These are phyloP conservation scores for Acanthurus tractus DNA, from an alignment of 2,797 vertebrate genomes.

Conservation along the genomic window DNA sequence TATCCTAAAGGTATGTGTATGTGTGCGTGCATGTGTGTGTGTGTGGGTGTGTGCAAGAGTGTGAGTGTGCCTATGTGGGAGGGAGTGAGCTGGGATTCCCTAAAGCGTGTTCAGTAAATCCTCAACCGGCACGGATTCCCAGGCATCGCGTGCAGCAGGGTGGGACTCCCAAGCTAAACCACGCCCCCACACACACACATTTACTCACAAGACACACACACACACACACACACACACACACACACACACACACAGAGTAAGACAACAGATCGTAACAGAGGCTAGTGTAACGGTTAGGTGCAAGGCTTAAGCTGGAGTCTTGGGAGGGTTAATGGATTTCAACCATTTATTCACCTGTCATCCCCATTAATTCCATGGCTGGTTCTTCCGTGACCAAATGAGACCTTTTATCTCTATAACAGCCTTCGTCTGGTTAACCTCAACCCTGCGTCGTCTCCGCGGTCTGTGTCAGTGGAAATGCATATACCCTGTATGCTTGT, in stretches of 20 bases:
- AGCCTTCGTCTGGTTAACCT: conserved; percentile 74
- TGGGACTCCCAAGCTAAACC: conserved; percentile 55
- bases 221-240: conserved; percentile 13
- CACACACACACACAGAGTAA: conserved; percentile 7
- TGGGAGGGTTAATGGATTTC: conserved; percentile 78
- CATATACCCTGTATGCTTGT: conserved; percentile 37
- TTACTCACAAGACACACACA: conserved; percentile 3
- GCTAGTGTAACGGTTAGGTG: conserved; percentile 35
- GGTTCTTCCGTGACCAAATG: conserved; percentile 63
- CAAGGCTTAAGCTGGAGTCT: conserved; percentile 55
- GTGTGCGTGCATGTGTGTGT: conserved; percentile 20
- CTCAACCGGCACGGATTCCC: conserved; percentile 70
- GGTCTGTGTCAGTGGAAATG: conserved; percentile 49
- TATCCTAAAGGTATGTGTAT: conserved; percentile 36
- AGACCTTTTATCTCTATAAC: conserved; percentile 68
- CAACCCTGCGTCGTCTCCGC: conserved; percentile 37
- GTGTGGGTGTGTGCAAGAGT: conserved; percentile 14
- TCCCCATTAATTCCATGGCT: conserved; percentile 69
- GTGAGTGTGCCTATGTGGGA: conserved; percentile 20
- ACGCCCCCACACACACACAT: conserved; percentile 47
- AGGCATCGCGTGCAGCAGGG: conserved; percentile 76
- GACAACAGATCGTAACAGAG: conserved; percentile 33
- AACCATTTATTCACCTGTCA: conserved; percentile 82
- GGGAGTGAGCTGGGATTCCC: conserved; percentile 71
- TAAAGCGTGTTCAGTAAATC: conserved; percentile 81